Evolutionary conservation across 2,113 vertebrate genomes (phyloP).

Genomic region (Polypterus bichir): DNA sequence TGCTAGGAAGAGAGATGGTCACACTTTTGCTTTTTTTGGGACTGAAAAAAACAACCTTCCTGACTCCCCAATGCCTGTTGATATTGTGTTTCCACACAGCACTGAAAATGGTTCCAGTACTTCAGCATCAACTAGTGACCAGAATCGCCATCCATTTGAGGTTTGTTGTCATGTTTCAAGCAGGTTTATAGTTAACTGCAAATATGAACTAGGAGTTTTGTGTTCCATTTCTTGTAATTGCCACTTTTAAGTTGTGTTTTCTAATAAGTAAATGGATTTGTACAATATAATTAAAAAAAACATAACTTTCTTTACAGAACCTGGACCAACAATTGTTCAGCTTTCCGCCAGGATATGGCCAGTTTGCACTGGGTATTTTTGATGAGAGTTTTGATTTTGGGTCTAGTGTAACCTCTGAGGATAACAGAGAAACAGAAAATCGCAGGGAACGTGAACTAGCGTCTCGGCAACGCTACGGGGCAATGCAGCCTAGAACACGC

Average conservation of each 20-base stretch:
- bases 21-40: too few species aligned
- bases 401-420: conserved; percentile 50
- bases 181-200: neutral
- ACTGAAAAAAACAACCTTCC: neutral
- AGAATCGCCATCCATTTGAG: conserved; percentile 75
- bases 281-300: neutral
- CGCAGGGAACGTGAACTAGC: conserved; percentile 71
- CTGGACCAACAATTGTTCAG: conserved; percentile 76
- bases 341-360: conserved; percentile 75
- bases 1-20: too few species aligned
- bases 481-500: conserved; percentile 73
- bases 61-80: too few species aligned
- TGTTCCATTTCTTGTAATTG: neutral
- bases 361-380: conserved; percentile 81
- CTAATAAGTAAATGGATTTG: neutral
- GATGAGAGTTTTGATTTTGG: conserved; percentile 78
- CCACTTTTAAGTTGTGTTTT: neutral
- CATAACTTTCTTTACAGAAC: conserved; percentile 42
- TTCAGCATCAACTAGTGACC: conserved; percentile 54
- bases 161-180: conserved; percentile 36
- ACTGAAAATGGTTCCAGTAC: conserved; percentile 66
- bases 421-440: conserved; percentile 70
- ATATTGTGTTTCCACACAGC: conserved; percentile 40
- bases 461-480: conserved; percentile 75
- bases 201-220: neutral